Evolutionary conservation across 2,888 invertebrate species (phyloP).

Genomic region (Macrosiphum euphorbiae): DNA sequence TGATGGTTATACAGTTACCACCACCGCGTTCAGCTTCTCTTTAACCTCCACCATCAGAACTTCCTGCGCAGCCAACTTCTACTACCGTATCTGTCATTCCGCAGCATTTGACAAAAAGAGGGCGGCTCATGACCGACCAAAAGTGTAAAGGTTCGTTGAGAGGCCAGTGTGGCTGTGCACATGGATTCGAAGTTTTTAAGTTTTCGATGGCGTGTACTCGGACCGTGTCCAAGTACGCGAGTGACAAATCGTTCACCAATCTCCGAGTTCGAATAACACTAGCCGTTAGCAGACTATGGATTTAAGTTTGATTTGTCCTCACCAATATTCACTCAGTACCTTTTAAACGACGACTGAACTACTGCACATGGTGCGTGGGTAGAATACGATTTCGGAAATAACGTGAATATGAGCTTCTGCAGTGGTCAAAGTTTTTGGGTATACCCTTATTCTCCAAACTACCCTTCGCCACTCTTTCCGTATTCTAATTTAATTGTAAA

Average conservation of each 20-base stretch:
- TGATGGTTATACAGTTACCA: background rate
- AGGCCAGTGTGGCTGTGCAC: background rate
- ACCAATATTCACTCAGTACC: background rate
- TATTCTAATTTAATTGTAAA: background rate
- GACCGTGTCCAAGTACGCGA: background rate
- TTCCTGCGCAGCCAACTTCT: background rate
- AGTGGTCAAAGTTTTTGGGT: slow-evolving; percentile 25
- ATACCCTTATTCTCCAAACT: background rate
- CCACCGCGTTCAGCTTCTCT: background rate
- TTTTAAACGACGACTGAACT: background rate
- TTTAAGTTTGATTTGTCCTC: background rate
- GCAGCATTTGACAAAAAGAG: background rate
- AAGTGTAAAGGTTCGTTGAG: background rate
- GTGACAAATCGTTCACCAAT: slow-evolving; percentile 28
- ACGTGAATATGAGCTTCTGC: background rate
- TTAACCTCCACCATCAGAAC: background rate
- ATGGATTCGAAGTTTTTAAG: background rate
- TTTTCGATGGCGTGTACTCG: background rate
- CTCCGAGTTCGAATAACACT: background rate
- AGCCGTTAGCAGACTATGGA: background rate
- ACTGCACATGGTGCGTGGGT: background rate
- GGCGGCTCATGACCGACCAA: background rate
- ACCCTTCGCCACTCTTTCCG: background rate
- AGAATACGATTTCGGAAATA: background rate
- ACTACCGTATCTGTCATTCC: background rate